These are phyloP conservation scores for Neostethus bicornis DNA, from an alignment of 2,797 vertebrate species.

Conservation along the genomic window DNA sequence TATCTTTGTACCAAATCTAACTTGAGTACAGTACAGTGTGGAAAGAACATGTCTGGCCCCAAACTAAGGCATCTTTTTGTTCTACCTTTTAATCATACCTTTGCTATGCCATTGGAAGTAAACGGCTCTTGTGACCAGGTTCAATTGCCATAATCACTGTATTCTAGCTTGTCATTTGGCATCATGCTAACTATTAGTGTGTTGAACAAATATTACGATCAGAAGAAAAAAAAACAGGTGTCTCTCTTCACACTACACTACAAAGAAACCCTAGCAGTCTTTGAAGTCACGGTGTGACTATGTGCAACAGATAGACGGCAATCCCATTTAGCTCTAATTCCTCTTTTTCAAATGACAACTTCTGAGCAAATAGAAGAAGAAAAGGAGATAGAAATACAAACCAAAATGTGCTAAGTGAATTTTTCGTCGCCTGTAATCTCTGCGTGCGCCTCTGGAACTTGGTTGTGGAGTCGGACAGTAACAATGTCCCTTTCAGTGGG, in stretches of 20 bases:
- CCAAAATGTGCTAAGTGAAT: slow-evolving; percentile 77
- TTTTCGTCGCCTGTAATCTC: slow-evolving; percentile 71
- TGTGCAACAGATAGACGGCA: slow-evolving; percentile 59
- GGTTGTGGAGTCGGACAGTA: slow-evolving; percentile 58
- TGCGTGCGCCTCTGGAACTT: slow-evolving; percentile 44
- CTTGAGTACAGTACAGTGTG: neutral
- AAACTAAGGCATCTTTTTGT: slow-evolving; percentile 18
- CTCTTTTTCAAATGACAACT: slow-evolving; percentile 56
- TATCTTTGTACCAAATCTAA: neutral
- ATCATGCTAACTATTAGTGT: slow-evolving; percentile 62
- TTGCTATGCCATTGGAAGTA: slow-evolving; percentile 26
- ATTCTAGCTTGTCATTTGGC: slow-evolving; percentile 59
- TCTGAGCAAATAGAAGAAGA: slow-evolving; percentile 64
- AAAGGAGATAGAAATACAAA: slow-evolving; percentile 70
- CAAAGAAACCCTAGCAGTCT: slow-evolving; percentile 70
- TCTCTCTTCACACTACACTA: slow-evolving; percentile 70
- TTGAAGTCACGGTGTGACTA: slow-evolving; percentile 75
- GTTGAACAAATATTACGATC: slow-evolving; percentile 65
- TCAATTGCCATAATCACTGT: slow-evolving; percentile 39
- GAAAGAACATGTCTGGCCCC: neutral
- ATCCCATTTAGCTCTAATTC: slow-evolving; percentile 69
- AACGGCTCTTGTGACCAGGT: slow-evolving; percentile 30
- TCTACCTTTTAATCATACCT: neutral
- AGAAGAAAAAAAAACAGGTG: slow-evolving; percentile 53
- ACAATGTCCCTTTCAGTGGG: slow-evolving; percentile 76